Evolutionary conservation across 1,140 invertebrate species (phyloP).

Genomic region (Drosophila sucinea): DNA sequence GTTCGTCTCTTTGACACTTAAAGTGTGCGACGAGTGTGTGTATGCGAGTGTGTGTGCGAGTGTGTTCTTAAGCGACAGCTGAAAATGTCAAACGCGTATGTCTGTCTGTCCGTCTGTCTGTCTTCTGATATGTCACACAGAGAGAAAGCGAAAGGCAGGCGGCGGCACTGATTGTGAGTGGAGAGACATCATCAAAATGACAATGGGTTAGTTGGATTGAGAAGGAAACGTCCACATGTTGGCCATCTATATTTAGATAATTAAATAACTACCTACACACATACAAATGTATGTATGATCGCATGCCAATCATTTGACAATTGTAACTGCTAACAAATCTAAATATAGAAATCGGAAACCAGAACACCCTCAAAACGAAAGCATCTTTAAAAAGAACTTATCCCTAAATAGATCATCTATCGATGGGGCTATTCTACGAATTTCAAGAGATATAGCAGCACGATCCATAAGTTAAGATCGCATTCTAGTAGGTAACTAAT

Average conservation of each 20-base stretch:
- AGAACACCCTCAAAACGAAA: too few relatives aligned
- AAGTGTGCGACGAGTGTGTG: background rate
- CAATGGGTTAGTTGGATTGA: background rate
- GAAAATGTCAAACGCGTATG: slow-evolving; percentile 6
- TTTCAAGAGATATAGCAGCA: too few relatives aligned
- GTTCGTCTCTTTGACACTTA: slow-evolving; percentile 7
- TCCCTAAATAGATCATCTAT: too few relatives aligned
- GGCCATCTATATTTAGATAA: background rate
- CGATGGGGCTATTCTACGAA: too few relatives aligned
- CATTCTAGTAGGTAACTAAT: too few relatives aligned
- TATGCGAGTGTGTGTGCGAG: background rate
- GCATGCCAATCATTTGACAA: background rate
- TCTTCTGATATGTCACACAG: slow-evolving; percentile 4
- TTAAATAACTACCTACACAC: background rate
- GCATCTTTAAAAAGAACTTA: too few relatives aligned
- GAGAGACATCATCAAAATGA: background rate
- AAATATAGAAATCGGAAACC: too few relatives aligned
- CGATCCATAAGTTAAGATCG: too few relatives aligned
- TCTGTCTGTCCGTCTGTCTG: too few relatives aligned
- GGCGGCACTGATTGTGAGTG: too few relatives aligned
- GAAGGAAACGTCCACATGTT: background rate
- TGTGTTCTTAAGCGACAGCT: background rate
- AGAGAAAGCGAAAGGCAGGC: background rate
- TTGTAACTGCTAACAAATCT: too few relatives aligned
- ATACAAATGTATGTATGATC: background rate